phyloP scores from a whole-genome alignment of 2,113 vertebrate genomes.

The Gallinago media region DNA sequence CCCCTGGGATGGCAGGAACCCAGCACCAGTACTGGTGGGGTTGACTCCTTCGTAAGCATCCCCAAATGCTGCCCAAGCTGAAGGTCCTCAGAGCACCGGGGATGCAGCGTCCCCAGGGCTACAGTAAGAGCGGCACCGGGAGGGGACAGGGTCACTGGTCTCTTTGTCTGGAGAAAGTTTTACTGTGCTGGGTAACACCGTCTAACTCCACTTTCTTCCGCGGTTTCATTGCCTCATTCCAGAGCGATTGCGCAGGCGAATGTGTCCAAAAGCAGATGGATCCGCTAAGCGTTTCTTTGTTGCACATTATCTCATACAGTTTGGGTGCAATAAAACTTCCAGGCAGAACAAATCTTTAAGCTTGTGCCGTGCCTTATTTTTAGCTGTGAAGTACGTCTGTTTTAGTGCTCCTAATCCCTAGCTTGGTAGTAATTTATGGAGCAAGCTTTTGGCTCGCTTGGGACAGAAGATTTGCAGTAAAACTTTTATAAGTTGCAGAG shows the following conservation, averaged over 20 bases:
- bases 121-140: background rate
- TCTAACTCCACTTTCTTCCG: constrained; percentile 15
- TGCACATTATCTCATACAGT: constrained; percentile 69
- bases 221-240: constrained; percentile 16
- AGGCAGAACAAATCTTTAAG: constrained; percentile 68
- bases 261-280: constrained; percentile 65
- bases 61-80: background rate
- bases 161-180: constrained; percentile 21
- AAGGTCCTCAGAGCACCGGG: accelerated
- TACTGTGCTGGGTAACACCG: background rate
- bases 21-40: background rate
- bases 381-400: constrained; percentile 57
- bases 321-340: constrained; percentile 71
- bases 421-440: constrained; percentile 69
- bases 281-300: constrained; percentile 34
- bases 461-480: constrained; percentile 61
- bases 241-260: constrained; percentile 2
- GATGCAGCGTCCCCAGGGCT: background rate
- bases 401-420: constrained; percentile 71
- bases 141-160: accelerated
- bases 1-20: background rate
- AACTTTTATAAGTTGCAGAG: constrained; percentile 64
- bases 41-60: background rate
- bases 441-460: constrained; percentile 17
- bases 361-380: constrained; percentile 64